phyloP scores from a whole-genome alignment of 2,113 vertebrate species.

The Terrapene triunguis region DNA sequence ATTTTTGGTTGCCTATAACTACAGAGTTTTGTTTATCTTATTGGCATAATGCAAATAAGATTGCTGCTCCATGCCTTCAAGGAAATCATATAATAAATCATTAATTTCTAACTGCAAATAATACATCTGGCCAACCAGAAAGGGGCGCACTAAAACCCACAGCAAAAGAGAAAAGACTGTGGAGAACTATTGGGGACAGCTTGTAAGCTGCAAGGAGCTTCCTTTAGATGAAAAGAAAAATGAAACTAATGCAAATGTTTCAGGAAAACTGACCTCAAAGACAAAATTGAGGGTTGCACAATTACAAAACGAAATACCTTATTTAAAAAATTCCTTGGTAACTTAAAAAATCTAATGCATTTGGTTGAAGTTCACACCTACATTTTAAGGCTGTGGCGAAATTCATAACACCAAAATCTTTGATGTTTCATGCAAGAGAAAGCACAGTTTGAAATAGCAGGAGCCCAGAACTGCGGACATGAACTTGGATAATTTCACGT shows the following conservation, averaged over 20 bases:
- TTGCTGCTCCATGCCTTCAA: background rate
- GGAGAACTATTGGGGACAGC: background rate
- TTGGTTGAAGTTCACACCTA: background rate
- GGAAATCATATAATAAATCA: background rate
- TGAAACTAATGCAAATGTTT: background rate
- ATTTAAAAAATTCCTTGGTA: accelerated
- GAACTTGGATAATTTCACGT: background rate
- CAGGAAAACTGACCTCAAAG: background rate
- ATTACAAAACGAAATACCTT: accelerated
- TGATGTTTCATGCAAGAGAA: background rate
- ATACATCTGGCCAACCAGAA: background rate
- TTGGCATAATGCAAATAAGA: slow-evolving; percentile 13
- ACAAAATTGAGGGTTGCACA: background rate
- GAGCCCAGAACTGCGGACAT: accelerated
- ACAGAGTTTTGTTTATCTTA: slow-evolving; percentile 27
- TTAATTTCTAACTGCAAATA: background rate
- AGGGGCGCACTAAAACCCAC: background rate
- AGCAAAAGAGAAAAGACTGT: background rate
- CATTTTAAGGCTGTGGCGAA: background rate
- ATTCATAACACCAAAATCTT: background rate
- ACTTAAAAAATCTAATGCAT: background rate
- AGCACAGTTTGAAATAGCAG: background rate
- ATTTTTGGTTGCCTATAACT: background rate
- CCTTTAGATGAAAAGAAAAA: background rate
- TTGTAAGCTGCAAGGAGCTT: background rate